Percentiles rank a stretch among this genome's conserved stretches.
Evolutionary conservation across 2,888 invertebrate species (phyloP).

Genomic region (Baccha elongata): DNA sequence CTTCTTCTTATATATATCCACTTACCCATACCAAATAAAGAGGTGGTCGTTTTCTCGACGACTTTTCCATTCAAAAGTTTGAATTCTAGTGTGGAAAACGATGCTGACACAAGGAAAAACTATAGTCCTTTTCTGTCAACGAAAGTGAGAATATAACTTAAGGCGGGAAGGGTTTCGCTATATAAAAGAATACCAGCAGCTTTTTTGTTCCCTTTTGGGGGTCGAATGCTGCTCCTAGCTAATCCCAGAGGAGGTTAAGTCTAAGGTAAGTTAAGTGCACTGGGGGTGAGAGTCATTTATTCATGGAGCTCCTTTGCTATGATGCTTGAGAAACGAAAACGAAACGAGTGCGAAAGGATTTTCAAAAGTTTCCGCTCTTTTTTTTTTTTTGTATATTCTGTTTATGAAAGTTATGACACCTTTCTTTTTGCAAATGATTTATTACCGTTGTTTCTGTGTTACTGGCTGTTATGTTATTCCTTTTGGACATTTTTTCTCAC

Average conservation of each 20-base stretch:
- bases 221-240: conserved; percentile 54
- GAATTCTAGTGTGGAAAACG: conserved; percentile 70
- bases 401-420: conserved; percentile 70
- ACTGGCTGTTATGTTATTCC: not conserved
- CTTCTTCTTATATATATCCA: too few species aligned
- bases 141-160: conserved; percentile 64
- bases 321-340: conserved; percentile 20
- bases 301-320: conserved; percentile 40
- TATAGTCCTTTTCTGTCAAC: conserved; percentile 64
- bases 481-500: not conserved
- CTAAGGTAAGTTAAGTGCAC: conserved; percentile 72
- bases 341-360: conserved; percentile 59
- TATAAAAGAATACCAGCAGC: conserved; percentile 39
- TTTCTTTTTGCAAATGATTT: conserved; percentile 65
- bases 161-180: conserved; percentile 14
- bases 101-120: conserved; percentile 63
- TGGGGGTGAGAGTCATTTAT: conserved; percentile 72
- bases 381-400: conserved; percentile 31
- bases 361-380: conserved; percentile 51
- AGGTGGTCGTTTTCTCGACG: not conserved
- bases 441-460: conserved; percentile 42
- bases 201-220: conserved; percentile 57
- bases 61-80: conserved; percentile 66
- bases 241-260: conserved; percentile 62
- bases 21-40: not conserved